phyloP scores from a whole-genome alignment of 2,113 vertebrate genomes.

The Capreolus pygargus region DNA sequence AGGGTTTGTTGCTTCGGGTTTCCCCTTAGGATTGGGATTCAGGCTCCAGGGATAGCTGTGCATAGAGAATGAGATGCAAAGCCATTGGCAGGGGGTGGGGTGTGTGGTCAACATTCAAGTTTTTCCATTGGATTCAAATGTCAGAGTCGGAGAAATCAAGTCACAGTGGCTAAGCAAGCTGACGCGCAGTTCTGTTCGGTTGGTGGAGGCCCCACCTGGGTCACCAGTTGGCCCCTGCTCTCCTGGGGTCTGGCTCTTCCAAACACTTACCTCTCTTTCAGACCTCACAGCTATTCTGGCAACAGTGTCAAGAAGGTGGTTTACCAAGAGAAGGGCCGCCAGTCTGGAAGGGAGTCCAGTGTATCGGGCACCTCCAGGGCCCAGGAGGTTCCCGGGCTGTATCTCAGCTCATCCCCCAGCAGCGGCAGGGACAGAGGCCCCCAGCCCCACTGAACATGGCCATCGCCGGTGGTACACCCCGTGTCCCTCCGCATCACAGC shows the following conservation, averaged over 20 bases:
- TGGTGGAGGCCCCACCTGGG: not conserved
- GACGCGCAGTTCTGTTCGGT: rapidly evolving
- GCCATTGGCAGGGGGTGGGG: rapidly evolving
- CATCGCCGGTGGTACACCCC: rapidly evolving
- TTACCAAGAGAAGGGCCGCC: not conserved
- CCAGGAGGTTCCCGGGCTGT: not conserved
- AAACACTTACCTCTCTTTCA: not conserved
- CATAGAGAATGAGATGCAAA: not conserved
- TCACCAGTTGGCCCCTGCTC: not conserved
- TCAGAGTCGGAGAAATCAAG: not conserved
- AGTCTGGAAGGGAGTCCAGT: not conserved
- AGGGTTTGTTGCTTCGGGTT: rapidly evolving
- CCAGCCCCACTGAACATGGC: not conserved
- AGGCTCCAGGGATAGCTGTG: rapidly evolving
- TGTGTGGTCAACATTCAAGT: not conserved
- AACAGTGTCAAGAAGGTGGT: rapidly evolving
- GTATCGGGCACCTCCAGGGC: rapidly evolving
- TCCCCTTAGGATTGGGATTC: not conserved
- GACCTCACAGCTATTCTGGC: not conserved
- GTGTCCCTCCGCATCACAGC: not conserved
- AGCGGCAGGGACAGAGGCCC: not conserved
- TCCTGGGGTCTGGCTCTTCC: not conserved
- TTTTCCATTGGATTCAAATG: not conserved
- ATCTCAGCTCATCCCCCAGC: not conserved
- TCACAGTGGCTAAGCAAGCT: not conserved